Base-by-base conservation (phyloP, 2,797 vertebrate species). In the Argya squamiceps region DNA sequence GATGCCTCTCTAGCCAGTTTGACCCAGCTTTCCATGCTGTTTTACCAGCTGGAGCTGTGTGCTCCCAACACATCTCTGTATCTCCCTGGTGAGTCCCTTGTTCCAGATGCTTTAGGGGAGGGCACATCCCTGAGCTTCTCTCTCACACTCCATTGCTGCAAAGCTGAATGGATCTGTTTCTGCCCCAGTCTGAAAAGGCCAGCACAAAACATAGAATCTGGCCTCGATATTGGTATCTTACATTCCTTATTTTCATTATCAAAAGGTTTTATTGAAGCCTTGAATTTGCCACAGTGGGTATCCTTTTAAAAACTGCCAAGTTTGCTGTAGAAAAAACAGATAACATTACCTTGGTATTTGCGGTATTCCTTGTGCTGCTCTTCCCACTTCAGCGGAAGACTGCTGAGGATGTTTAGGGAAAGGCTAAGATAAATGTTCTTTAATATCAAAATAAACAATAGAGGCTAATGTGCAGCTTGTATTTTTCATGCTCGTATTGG, bases 341-440 rank as follows among this genome's bases (percentile, higher is more conserved):
- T 93, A 92, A 93, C 70, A 77, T 95, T 94, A 93, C 94, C 93
- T 94, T 93, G 88, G 92, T 94, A 92, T 97, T 96, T 92, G 67
- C 0, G 52, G 88, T 86, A 96, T 96, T 96, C 80, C 93, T 90
- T 84, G 67, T 64, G 91, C 83, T 91, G 76, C 59, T 92, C 83
- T 95, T 96, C 89, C 89, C 88, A 73, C 88, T 95, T 91, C 80
- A 60, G 88, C 30, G 18, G 79, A 96, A 92, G 59, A 81, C 88
- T 88, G 93, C 76, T 88, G 83, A 96, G 88, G 92, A 96, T 96
- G 91, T 96, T 97, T 95, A 90, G 94, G 89, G 91, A 95, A 93
- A 96, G 96, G 96, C 88, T 96, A 96, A 95, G 88, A 95, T 94
- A 96, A 97, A 96, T 95, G 88, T 93, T 90, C 85, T 90, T 94